These are phyloP conservation scores for Cataglyphis cursor DNA, from an alignment of 2,888 invertebrate species.

Conservation along the genomic window DNA sequence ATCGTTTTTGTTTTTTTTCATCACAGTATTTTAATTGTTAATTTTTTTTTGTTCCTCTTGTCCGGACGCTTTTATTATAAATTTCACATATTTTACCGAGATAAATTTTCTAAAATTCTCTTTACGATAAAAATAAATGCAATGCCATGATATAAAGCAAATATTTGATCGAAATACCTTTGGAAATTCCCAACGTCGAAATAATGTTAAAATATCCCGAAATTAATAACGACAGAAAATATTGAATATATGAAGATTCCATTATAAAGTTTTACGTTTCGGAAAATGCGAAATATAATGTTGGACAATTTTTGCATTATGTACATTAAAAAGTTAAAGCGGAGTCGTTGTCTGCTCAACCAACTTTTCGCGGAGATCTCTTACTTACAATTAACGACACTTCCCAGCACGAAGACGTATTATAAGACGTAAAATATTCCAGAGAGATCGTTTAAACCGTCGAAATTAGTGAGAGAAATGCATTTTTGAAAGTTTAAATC, in stretches of 20 bases:
- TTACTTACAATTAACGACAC: constrained; percentile 57
- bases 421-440: constrained; percentile 59
- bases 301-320: constrained; percentile 26
- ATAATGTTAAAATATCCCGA: neutral
- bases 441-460: constrained; percentile 21
- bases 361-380: constrained; percentile 61
- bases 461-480: constrained; percentile 50
- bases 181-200: neutral
- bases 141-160: neutral
- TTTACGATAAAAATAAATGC: neutral
- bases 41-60: neutral
- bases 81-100: neutral
- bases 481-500: neutral
- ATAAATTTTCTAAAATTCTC: neutral
- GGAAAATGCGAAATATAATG: constrained; percentile 25
- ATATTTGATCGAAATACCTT: neutral
- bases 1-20: neutral
- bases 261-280: neutral
- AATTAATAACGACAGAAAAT: constrained; percentile 18
- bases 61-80: neutral
- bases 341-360: constrained; percentile 63
- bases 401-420: constrained; percentile 46
- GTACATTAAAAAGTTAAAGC: constrained; percentile 65
- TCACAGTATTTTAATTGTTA: neutral
- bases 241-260: constrained; percentile 8